These are phyloP conservation scores for Manduca sexta DNA, from an alignment of 1,140 invertebrate species.

Conservation along the genomic window DNA sequence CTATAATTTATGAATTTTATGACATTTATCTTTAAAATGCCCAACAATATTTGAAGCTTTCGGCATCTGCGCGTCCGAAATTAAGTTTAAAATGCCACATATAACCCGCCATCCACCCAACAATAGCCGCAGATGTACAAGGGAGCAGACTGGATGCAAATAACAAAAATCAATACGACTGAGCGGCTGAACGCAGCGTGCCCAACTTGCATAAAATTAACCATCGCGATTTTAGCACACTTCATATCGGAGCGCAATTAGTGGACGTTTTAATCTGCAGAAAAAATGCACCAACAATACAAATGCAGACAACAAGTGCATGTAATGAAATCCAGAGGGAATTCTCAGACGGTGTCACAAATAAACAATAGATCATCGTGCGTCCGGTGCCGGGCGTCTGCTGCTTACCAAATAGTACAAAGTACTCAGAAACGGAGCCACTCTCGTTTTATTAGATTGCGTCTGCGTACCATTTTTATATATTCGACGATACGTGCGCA, in stretches of 20 bases:
- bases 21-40: no score
- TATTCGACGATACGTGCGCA: no score
- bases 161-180: constrained; percentile 69
- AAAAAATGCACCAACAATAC: not conserved
- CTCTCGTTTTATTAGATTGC: not conserved
- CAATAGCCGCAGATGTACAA: constrained; percentile 60
- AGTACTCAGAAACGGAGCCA: constrained; percentile 19
- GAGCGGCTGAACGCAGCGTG: constrained; percentile 42
- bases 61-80: not conserved
- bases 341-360: constrained; percentile 45
- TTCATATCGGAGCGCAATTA: constrained; percentile 10
- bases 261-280: no score
- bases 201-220: constrained; percentile 63
- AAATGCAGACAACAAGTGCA: constrained; percentile 9
- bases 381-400: constrained; percentile 48
- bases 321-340: constrained; percentile 25
- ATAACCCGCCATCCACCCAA: constrained; percentile 58
- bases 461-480: no score
- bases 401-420: constrained; percentile 46
- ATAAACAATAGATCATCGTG: constrained; percentile 59
- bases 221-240: constrained; percentile 41
- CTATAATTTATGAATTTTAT: no score
- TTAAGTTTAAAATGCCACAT: constrained; percentile 3
- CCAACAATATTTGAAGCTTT: no score
- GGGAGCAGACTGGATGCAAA: constrained; percentile 67